Conservation (phyloP, 2,797 vertebrate genomes). For the Gymnothorax javanicus region DNA sequence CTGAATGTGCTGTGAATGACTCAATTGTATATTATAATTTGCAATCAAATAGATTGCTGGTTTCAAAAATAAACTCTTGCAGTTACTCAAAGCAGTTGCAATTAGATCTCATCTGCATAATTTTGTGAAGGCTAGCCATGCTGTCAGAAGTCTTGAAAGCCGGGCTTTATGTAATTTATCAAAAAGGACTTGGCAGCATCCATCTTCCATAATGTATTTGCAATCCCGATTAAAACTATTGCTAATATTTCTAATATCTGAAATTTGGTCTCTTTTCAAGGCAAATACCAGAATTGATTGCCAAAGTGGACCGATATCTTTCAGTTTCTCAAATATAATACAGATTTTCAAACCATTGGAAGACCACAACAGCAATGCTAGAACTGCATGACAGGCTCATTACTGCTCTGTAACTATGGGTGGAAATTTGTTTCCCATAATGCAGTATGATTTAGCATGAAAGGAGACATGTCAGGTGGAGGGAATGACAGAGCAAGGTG, state of each 20-base stretch:
- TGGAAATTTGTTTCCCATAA: not conserved
- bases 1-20: no score
- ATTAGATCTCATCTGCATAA: not conserved
- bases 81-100: not conserved
- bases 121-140: not conserved
- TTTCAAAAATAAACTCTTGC: not conserved
- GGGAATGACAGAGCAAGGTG: not conserved
- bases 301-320: not conserved
- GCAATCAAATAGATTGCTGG: not conserved
- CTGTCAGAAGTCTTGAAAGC: not conserved
- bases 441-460: not conserved
- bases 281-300: not conserved
- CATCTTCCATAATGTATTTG: not conserved
- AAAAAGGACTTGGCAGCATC: not conserved
- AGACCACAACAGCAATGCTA: no score
- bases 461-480: no score
- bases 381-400: not conserved
- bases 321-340: not conserved
- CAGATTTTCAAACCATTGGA: not conserved
- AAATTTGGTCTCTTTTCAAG: not conserved
- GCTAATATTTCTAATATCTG: not conserved
- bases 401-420: not conserved
- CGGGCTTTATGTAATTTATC: not conserved
- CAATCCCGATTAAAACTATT: not conserved
- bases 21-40: not conserved